Base-by-base conservation (phyloP, 2,888 invertebrate species). In the Conistra vaccinii region DNA sequence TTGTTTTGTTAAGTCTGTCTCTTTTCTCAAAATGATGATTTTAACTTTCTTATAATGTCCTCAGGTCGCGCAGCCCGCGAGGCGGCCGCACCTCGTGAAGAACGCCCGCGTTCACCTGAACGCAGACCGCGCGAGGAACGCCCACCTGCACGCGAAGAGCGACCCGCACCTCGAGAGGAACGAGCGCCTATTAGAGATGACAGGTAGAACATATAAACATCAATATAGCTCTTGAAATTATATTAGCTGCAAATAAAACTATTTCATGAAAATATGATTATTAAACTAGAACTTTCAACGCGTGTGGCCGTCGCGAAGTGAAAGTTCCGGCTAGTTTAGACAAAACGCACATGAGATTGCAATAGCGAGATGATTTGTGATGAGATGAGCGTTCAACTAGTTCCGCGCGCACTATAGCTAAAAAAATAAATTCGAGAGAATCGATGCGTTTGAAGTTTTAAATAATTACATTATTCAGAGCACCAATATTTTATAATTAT, bases 71-170 rank as follows among this genome's bases (percentile, higher is more conserved):
- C 91, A 32, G 74, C 84, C 1, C 91, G 92, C 61, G 90, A 90
- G 14, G 0, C 48, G 10, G 1, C 65, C 12, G 85, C 85, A 3
- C 68, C 86, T 0, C 89, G 91, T 5, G 93, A 92, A 0, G 93
- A 92, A 0, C 88, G 92, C 0, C 88, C 89, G 0, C 92, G 93
- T 3, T 92, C 92, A 0, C 92, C 93, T 0, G 94, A 92, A 4
- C 87, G 92, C 5, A 88, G 88, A 7, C 70, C 87, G 1, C 89
- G 90, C 3, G 92, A 92, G 0, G 93, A 92, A 0, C 88, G 92
- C 1, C 88, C 88, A 0, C 51, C 20, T 89, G 92, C n/a, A 6
- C 88, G 90, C 32, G 91, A 92, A 0, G 91, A 91, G 0, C 81
- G 91, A 12, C 89, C 91, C 2, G 88, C 90, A 0, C 73, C 88